Base-by-base conservation (phyloP, 2,888 invertebrate species). In the Erpobdella octoculata region DNA sequence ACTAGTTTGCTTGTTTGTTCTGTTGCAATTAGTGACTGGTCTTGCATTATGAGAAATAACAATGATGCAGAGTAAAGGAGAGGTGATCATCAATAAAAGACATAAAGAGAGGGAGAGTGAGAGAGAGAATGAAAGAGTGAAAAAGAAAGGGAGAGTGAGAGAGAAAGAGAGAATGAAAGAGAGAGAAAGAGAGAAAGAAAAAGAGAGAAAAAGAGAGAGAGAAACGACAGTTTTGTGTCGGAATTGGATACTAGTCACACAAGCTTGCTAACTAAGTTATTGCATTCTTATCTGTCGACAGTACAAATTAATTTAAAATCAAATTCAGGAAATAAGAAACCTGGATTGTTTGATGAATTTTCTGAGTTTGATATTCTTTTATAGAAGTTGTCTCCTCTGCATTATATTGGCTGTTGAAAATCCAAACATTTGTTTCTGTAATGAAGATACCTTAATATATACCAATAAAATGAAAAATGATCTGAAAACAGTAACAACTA, bases 161-260 rank as follows among this genome's bases (percentile, higher is more conserved):
- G 21, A 59, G 25, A 59, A 59, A 21, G 21, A 59, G 59, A 59
- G 25, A 25, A n/a, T n/a, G n/a, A n/a, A n/a, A n/a, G n/a, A n/a
- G n/a, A n/a, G n/a, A n/a, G n/a, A n/a, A n/a, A n/a, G 21, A 59
- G 59, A 59, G 25, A 25, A 59, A 59, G 59, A 59, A n/a, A 21
- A 59, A n/a, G 59, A 59, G 9, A n/a, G 59, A 59, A 36, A 6
- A 37, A 65, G 4, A 35, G 4, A n/a, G 21, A 36, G 12, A 65
- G 5, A 9, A 21, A 65, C 38, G 21, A 65, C 35, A 37, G 38
- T 65, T n/a, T 37, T 8, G 21, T 18, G 8, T 18, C 15, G 12
- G 38, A 15, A 9, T 6, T 21, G 6, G 21, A n/a, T 59, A n/a
- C 21, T 59, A 25, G n/a, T n/a, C n/a, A n/a, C n/a, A n/a, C n/a